Conservation (phyloP, 2,113 vertebrate genomes). For the Acanthisitta chloris region DNA sequence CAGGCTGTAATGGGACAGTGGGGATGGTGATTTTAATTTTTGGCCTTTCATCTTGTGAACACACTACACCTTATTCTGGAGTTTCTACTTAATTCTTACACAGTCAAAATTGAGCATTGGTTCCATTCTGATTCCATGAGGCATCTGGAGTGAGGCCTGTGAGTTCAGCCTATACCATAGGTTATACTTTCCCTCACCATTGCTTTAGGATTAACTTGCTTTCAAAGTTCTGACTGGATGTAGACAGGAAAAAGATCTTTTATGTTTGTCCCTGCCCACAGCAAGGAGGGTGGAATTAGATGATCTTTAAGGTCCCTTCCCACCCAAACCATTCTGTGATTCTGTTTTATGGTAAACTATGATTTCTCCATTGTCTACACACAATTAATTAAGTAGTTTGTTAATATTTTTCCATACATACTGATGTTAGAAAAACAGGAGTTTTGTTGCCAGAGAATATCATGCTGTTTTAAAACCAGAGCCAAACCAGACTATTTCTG, state of each 20-base stretch:
- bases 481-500: background rate
- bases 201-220: background rate
- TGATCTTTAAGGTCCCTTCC: too few species aligned
- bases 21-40: background rate
- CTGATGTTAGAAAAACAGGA: background rate
- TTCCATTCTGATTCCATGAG: background rate
- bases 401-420: background rate
- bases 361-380: background rate
- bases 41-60: background rate
- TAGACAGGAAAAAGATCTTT: background rate
- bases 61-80: background rate
- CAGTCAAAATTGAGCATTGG: background rate
- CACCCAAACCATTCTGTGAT: too few species aligned
- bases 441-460: background rate
- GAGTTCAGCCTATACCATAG: background rate
- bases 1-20: background rate
- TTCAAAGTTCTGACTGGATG: background rate
- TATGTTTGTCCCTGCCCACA: too few species aligned
- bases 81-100: background rate
- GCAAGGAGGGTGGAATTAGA: too few species aligned
- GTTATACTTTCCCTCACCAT: background rate
- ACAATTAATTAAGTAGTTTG: background rate
- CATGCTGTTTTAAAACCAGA: background rate
- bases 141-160: background rate
- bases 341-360: background rate